phyloP scores from a whole-genome alignment of 2,113 vertebrate genomes.

The Nothoprocta perdicaria region DNA sequence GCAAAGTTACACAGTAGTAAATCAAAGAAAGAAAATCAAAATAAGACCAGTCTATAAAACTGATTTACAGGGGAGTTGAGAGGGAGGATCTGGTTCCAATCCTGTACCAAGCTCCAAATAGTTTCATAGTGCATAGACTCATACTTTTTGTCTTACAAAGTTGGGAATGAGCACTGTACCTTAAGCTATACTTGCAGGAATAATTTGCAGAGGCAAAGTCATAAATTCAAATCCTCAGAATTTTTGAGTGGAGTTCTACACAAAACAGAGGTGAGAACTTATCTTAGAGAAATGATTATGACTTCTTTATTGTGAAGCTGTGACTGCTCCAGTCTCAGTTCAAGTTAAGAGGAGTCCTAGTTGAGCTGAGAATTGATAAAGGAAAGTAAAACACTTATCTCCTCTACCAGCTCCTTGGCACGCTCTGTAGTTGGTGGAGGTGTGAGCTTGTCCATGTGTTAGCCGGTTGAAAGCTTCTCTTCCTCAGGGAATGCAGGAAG shows the following conservation, averaged over 20 bases:
- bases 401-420: not conserved
- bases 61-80: not conserved
- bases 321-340: not conserved
- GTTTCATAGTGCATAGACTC: not conserved
- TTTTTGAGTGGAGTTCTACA: not conserved
- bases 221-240: not conserved
- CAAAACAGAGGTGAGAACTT: not conserved
- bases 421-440: not conserved
- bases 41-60: not conserved
- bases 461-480: not conserved
- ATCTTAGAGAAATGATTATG: not conserved
- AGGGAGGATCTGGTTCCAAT: not conserved
- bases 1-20: not conserved
- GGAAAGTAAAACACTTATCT: not conserved
- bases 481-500: not conserved
- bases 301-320: not conserved
- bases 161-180: not conserved
- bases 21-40: not conserved
- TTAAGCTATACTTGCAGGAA: fast-evolving
- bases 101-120: not conserved
- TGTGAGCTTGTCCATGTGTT: not conserved
- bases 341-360: not conserved
- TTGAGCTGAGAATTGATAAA: not conserved
- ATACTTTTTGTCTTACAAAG: not conserved
- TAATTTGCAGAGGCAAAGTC: not conserved